These are phyloP conservation scores for Xestoiulus laeticollis DNA, from an alignment of 2,888 invertebrate genomes.

Conservation along the genomic window DNA sequence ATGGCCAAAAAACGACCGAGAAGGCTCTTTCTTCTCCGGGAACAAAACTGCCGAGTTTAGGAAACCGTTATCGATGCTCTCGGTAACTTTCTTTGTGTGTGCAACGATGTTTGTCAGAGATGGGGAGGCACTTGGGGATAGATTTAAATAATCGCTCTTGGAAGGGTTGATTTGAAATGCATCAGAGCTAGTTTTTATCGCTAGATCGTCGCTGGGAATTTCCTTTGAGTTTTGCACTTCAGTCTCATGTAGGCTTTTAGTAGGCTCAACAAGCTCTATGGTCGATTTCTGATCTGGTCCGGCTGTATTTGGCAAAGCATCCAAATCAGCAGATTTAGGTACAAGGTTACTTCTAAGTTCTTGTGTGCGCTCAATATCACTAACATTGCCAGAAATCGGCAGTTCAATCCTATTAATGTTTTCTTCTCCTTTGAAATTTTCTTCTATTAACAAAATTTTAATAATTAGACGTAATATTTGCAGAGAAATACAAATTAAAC, in stretches of 20 bases:
- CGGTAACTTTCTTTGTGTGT: background rate
- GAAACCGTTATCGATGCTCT: background rate
- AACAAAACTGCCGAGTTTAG: constrained; percentile 41
- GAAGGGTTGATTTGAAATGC: background rate
- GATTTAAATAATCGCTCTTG: background rate
- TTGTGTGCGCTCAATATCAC: background rate
- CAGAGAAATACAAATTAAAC: too few relatives aligned
- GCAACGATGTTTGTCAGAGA: background rate
- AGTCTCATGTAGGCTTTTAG: background rate
- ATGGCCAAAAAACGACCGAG: background rate
- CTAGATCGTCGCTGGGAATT: background rate
- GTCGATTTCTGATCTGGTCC: background rate
- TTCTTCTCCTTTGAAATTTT: background rate
- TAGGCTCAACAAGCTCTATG: background rate
- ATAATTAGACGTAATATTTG: too few relatives aligned
- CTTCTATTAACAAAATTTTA: background rate
- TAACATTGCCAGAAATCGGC: background rate
- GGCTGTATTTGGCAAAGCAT: background rate
- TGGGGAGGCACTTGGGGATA: constrained; percentile 24
- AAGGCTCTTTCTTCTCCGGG: background rate
- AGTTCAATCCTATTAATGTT: background rate
- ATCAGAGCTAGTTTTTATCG: background rate
- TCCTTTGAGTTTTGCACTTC: background rate
- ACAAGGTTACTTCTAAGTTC: background rate
- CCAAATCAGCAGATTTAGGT: background rate